phyloP scores from a whole-genome alignment of 2,113 vertebrate species.

The Macquaria ambigua region DNA sequence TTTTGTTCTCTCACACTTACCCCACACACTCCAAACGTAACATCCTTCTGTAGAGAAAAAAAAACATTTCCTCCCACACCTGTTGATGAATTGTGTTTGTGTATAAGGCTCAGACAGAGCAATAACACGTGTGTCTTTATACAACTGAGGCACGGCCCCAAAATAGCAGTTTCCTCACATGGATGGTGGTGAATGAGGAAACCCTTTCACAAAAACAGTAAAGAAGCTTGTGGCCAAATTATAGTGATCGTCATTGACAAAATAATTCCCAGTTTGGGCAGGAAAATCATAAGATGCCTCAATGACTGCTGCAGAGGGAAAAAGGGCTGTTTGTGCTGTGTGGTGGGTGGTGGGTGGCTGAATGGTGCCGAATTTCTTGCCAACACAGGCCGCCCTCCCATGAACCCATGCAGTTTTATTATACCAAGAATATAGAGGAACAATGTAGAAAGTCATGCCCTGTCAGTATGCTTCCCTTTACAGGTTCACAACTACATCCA shows the following conservation, averaged over 20 bases:
- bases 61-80: constrained; percentile 74
- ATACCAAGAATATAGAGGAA: constrained; percentile 20
- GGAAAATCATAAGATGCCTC: constrained; percentile 60
- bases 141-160: constrained; percentile 34
- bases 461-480: background rate
- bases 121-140: constrained; percentile 61
- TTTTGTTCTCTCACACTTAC: constrained; percentile 74
- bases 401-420: constrained; percentile 35
- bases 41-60: constrained; percentile 66
- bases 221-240: constrained; percentile 60
- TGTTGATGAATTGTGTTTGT: constrained; percentile 78
- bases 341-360: constrained; percentile 9
- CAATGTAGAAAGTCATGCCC: constrained; percentile 3
- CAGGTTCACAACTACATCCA: background rate
- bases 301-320: constrained; percentile 36
- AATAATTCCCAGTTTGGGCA: constrained; percentile 58
- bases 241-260: constrained; percentile 59
- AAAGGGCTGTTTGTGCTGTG: constrained; percentile 51
- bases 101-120: constrained; percentile 48
- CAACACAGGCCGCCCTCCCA: constrained; percentile 5
- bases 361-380: constrained; percentile 38
- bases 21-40: constrained; percentile 67
- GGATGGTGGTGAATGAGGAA: constrained; percentile 59
- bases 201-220: constrained; percentile 49
- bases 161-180: constrained; percentile 55